Evolutionary conservation across 2,113 vertebrate species (phyloP).

Genomic region (Albula glossodonta): DNA sequence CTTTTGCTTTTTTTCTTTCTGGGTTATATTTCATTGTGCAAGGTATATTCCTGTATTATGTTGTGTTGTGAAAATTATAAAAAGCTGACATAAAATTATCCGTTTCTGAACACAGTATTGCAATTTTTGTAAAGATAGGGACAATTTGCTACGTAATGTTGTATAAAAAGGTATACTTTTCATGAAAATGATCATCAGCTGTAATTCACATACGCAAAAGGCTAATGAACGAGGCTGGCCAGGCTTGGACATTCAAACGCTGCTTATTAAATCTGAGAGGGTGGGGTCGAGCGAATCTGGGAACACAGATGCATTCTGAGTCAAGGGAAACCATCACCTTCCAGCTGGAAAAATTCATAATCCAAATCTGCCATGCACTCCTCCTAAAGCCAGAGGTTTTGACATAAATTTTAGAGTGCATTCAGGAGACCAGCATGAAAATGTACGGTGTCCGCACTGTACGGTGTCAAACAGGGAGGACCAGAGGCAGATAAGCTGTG

Average conservation of each 20-base stretch:
- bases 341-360: neutral
- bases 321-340: too few relatives aligned
- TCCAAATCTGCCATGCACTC: neutral
- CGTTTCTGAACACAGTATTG: neutral
- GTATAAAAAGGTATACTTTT: neutral
- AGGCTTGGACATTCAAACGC: neutral
- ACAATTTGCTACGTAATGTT: neutral
- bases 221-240: neutral
- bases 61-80: too few relatives aligned
- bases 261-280: neutral
- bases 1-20: too few relatives aligned
- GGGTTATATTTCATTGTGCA: too few relatives aligned
- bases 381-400: neutral
- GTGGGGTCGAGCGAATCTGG: neutral
- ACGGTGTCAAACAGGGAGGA: neutral
- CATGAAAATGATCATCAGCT: neutral
- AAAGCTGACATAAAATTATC: too few relatives aligned
- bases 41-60: too few relatives aligned
- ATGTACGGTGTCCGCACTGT: neutral
- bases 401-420: neutral
- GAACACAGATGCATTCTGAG: neutral
- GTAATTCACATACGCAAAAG: neutral
- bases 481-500: neutral
- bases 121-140: neutral
- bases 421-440: neutral